These are phyloP conservation scores for Drosophila teissieri DNA, from an alignment of 1,140 invertebrate species.

Conservation along the genomic window DNA sequence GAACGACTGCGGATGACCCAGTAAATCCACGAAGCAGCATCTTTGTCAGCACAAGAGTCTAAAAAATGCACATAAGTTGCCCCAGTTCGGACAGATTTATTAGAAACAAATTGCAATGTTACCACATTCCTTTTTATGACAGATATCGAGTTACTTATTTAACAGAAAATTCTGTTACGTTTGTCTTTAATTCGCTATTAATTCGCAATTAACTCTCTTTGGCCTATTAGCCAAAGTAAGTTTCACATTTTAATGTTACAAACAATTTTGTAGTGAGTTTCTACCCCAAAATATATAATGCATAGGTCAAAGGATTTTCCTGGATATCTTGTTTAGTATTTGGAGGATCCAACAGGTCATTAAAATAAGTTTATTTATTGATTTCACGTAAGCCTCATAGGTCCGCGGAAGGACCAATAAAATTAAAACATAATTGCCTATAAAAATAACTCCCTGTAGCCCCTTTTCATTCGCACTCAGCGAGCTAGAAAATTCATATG, in stretches of 20 bases:
- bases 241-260: too few relatives aligned
- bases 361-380: constrained; percentile 45
- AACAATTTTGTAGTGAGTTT: too few relatives aligned
- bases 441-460: constrained; percentile 26
- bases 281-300: background rate
- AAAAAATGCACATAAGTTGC: constrained; percentile 49
- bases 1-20: constrained; percentile 47
- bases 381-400: constrained; percentile 1
- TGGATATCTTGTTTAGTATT: constrained; percentile 2
- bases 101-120: constrained; percentile 49
- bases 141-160: too few relatives aligned
- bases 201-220: too few relatives aligned
- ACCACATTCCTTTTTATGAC: background rate
- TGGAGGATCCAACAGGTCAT: constrained; percentile 11
- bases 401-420: constrained; percentile 11
- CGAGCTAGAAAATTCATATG: constrained; percentile 52
- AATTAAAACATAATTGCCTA: constrained; percentile 44
- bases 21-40: constrained; percentile 17
- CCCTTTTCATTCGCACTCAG: constrained; percentile 21
- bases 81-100: constrained; percentile 32
- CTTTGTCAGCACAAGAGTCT: constrained; percentile 30
- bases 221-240: too few relatives aligned
- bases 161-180: too few relatives aligned
- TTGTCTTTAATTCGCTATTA: too few relatives aligned
- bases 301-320: background rate